Conservation (phyloP, 2,888 invertebrate genomes). For the Torymus auratus region DNA sequence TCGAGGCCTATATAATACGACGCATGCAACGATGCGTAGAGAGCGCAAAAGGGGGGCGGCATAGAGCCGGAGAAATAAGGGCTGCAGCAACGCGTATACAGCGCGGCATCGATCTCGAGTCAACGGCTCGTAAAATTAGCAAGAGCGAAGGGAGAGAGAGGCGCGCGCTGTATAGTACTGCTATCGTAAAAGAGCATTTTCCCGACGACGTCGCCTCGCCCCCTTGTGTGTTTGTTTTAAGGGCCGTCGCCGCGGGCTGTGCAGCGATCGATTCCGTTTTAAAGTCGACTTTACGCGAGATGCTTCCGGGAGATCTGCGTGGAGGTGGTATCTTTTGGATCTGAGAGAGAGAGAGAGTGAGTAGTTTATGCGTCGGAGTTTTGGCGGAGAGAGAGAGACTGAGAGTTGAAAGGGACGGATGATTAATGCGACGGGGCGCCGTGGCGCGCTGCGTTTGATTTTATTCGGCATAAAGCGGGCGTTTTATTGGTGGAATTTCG, state of each 20-base stretch:
- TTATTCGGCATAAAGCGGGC: no score
- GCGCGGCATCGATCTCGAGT: slow-evolving; percentile 72
- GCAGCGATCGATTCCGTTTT: background rate
- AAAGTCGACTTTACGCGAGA: background rate
- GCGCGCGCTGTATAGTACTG: background rate
- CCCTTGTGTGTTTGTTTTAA: no score
- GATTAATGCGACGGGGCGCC: no score
- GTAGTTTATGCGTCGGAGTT: background rate
- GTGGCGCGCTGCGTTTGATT: no score
- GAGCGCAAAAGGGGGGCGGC: background rate
- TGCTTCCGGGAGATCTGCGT: background rate
- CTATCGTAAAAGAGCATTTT: background rate
- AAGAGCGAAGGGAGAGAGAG: slow-evolving; percentile 14
- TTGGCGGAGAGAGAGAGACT: no score
- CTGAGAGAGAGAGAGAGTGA: slow-evolving; percentile 3
- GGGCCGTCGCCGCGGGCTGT: no score
- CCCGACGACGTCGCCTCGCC: no score
- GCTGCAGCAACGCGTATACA: no score
- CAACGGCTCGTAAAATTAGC: slow-evolving; percentile 76
- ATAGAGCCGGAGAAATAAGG: background rate
- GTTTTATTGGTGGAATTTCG: no score
- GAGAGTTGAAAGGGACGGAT: no score
- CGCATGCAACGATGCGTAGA: no score
- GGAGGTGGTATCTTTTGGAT: background rate
- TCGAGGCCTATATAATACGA: no score